Conservation (phyloP, 2,797 vertebrate genomes). For the Pseudomugil gertrudae region DNA sequence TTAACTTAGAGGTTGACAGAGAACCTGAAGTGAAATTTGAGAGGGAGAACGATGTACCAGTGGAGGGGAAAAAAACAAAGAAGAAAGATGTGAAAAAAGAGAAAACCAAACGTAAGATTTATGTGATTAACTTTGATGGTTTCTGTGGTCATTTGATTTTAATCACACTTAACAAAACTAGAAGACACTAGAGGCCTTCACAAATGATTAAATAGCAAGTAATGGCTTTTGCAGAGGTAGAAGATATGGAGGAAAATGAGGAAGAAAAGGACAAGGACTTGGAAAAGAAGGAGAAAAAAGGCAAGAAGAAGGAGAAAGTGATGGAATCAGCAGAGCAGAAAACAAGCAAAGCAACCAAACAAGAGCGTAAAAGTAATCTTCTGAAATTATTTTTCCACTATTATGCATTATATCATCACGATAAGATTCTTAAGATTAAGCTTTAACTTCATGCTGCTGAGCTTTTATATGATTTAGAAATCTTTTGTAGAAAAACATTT, state of each 20-base stretch:
- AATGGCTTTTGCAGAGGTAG: slow-evolving; percentile 47
- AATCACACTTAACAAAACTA: background rate
- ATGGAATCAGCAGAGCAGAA: slow-evolving; percentile 61
- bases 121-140: background rate
- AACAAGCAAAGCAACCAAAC: slow-evolving; percentile 56
- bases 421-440: background rate
- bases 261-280: slow-evolving; percentile 55
- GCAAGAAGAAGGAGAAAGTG: slow-evolving; percentile 65
- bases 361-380: slow-evolving; percentile 65
- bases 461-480: background rate
- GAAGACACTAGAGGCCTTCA: background rate
- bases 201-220: slow-evolving; percentile 8
- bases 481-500: slow-evolving; percentile 61
- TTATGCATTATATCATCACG: background rate
- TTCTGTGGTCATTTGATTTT: background rate
- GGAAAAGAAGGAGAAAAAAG: slow-evolving; percentile 66
- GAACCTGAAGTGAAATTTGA: slow-evolving; percentile 44
- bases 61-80: slow-evolving; percentile 64
- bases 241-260: slow-evolving; percentile 51
- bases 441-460: background rate
- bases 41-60: slow-evolving; percentile 31
- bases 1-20: slow-evolving; percentile 62
- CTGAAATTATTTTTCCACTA: background rate
- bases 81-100: slow-evolving; percentile 74
- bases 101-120: slow-evolving; percentile 66